Conservation (phyloP, 2,113 vertebrate species). For the Cyanoramphus novaezelandiae region DNA sequence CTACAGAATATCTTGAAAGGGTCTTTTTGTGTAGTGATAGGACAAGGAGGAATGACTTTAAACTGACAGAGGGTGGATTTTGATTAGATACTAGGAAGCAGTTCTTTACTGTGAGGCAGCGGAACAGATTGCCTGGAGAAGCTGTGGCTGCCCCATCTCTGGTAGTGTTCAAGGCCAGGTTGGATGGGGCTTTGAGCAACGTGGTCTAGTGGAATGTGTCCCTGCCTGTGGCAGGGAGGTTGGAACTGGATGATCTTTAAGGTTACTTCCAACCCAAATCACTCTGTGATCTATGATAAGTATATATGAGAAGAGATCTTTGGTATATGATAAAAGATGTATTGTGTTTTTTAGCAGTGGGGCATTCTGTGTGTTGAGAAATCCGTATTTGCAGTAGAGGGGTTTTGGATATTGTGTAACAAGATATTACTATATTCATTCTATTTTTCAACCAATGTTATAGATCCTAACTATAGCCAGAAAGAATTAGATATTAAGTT, state of each 20-base stretch:
- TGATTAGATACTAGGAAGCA: not conserved
- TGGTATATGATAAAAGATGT: not conserved
- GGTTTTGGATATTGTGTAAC: not conserved
- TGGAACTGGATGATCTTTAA: not conserved
- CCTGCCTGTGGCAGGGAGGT: not conserved
- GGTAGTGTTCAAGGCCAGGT: not conserved
- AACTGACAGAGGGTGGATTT: not conserved
- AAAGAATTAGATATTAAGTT: not conserved
- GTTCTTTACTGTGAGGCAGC: not conserved
- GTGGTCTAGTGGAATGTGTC: not conserved
- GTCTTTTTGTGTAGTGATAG: not conserved
- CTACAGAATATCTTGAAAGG: not conserved
- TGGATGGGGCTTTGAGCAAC: not conserved
- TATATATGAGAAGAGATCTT: not conserved
- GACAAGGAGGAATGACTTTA: not conserved
- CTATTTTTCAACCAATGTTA: not conserved
- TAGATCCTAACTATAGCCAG: not conserved
- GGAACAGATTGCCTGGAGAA: not conserved
- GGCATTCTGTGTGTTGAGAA: not conserved
- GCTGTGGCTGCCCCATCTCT: not conserved
- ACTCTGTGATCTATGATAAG: not conserved
- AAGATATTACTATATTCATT: not conserved
- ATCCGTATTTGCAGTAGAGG: not conserved
- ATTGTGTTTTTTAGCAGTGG: not conserved
- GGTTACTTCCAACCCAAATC: not conserved